Conservation (phyloP, 2,113 vertebrate genomes). For the Brachionichthys hirsutus region DNA sequence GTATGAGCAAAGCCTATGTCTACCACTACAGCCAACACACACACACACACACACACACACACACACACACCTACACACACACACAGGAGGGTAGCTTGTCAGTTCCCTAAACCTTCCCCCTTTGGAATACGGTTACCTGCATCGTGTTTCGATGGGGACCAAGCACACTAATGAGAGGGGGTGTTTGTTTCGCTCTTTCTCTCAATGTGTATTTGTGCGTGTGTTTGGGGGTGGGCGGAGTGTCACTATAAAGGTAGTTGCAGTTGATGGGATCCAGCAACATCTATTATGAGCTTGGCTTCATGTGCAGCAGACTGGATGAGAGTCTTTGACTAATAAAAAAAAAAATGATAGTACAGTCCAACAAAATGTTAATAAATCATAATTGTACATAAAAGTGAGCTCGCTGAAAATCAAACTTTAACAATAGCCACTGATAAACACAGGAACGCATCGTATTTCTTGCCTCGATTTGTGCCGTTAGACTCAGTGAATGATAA, state of each 20-base stretch:
- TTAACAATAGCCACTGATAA: conserved; percentile 1
- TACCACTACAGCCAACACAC: conserved; percentile 45
- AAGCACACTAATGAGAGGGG: conserved; percentile 63
- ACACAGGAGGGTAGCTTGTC: conserved; percentile 39
- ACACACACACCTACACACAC: conserved; percentile 7
- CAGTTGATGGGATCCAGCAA: conserved; percentile 45
- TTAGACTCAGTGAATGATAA: conserved; percentile 20
- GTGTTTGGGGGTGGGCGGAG: conserved; percentile 31
- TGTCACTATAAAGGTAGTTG: conserved; percentile 5
- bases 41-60: conserved; percentile 9
- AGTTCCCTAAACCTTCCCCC: conserved; percentile 59
- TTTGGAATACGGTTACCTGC: conserved; percentile 62
- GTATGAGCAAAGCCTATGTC: conserved; percentile 8
- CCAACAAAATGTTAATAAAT: no score
- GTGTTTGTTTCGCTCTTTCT: conserved; percentile 2
- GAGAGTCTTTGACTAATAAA: background rate
- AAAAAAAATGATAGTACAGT: background rate
- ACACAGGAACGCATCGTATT: background rate
- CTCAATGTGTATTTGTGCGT: conserved; percentile 24
- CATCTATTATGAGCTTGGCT: conserved; percentile 24
- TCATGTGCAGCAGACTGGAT: background rate
- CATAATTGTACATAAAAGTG: background rate
- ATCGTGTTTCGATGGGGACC: conserved; percentile 79
- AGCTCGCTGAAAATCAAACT: background rate
- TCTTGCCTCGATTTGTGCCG: background rate